Conservation (phyloP, 2,113 vertebrate genomes). For the Myrmecobius fasciatus region DNA sequence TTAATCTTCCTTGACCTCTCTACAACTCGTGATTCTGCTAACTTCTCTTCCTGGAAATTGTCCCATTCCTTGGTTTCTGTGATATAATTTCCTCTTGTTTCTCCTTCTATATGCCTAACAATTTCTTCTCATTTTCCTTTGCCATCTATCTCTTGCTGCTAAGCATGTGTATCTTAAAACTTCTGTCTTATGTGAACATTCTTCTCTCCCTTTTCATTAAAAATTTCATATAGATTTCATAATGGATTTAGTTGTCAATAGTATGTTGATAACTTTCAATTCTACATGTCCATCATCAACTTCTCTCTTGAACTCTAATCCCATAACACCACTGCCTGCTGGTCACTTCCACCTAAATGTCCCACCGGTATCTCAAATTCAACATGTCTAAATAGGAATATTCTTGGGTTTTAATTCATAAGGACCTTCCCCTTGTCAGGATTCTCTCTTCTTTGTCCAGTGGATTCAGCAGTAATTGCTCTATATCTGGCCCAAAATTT, state of each 20-base stretch:
- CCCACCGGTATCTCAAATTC: not conserved
- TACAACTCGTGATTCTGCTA: not conserved
- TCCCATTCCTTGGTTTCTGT: not conserved
- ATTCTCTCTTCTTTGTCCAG: not conserved
- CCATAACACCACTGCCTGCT: not conserved
- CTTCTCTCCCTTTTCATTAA: not conserved
- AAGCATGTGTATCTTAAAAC: not conserved
- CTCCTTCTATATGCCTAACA: not conserved
- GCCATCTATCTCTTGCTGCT: not conserved
- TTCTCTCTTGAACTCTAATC: not conserved
- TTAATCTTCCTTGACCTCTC: not conserved
- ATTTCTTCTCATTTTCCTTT: not conserved
- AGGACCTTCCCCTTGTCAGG: not conserved
- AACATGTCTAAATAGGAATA: not conserved
- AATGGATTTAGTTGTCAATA: not conserved
- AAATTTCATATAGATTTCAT: not conserved
- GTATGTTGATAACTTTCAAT: not conserved
- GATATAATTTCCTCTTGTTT: not conserved
- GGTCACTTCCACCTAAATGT: not conserved
- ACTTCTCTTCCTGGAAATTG: not conserved
- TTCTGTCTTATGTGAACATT: not conserved
- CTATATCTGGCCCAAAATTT: not conserved
- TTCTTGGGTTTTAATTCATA: not conserved
- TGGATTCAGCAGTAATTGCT: not conserved
- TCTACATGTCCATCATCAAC: not conserved